Evolutionary conservation across 2,113 vertebrate genomes (phyloP).

Genomic region (Sterna hirundo): DNA sequence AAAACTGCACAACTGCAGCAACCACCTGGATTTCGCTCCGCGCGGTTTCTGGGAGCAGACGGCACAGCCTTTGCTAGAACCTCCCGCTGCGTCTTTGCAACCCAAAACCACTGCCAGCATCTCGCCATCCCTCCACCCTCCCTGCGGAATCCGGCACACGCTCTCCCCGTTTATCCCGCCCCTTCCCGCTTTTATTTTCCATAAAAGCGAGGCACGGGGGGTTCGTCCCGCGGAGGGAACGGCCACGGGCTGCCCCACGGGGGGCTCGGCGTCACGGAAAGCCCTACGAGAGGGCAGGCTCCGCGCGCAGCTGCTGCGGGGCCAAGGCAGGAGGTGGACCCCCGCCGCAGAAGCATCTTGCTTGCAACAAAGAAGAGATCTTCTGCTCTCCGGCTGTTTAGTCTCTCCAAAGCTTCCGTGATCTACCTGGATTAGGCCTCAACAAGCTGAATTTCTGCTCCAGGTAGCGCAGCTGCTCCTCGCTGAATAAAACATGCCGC

Average conservation of each 20-base stretch:
- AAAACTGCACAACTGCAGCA: background rate
- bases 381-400: background rate
- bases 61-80: too few relatives aligned
- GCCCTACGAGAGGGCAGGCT: rapidly evolving
- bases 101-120: background rate
- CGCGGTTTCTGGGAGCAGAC: background rate
- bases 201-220: rapidly evolving
- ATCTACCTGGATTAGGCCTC: slow-evolving; percentile 32
- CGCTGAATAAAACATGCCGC: slow-evolving; percentile 67
- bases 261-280: rapidly evolving
- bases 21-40: too few relatives aligned
- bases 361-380: background rate
- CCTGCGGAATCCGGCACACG: background rate
- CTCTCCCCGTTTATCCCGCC: background rate
- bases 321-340: rapidly evolving
- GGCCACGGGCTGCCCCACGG: rapidly evolving
- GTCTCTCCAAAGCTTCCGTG: background rate
- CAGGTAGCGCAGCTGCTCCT: slow-evolving; percentile 62
- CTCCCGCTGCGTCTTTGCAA: background rate
- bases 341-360: background rate
- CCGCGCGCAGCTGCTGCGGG: rapidly evolving
- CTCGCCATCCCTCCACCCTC: background rate
- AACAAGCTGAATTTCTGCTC: slow-evolving; percentile 66
- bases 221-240: rapidly evolving
- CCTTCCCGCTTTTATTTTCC: background rate